phyloP scores from a whole-genome alignment of 2,888 invertebrate genomes.

The Ethmia dodecea region DNA sequence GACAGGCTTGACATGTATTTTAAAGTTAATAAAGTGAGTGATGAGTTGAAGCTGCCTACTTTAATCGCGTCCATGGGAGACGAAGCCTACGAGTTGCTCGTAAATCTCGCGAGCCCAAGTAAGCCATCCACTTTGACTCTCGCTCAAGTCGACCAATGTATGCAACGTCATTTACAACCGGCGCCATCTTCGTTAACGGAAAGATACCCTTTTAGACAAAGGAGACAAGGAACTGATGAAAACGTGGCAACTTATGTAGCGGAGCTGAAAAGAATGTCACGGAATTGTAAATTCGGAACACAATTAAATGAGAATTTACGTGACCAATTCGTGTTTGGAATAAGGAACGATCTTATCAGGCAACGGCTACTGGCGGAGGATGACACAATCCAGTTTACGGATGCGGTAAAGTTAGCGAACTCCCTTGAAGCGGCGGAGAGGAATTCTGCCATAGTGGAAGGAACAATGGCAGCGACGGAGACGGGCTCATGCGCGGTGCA shows the following conservation, averaged over 20 bases:
- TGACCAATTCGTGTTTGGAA: constrained; percentile 9
- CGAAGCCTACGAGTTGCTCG: constrained; percentile 3
- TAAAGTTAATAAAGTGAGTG: background rate
- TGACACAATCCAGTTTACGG: background rate
- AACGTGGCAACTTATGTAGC: constrained; percentile 8
- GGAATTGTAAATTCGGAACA: constrained; percentile 3
- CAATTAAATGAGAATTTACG: constrained; percentile 7
- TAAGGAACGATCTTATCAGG: constrained; percentile 5
- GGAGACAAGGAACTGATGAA: constrained; percentile 3
- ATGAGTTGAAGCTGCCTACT: constrained; percentile 1
- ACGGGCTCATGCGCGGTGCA: background rate
- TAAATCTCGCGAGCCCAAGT: constrained; percentile 3
- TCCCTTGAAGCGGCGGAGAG: constrained; percentile 4
- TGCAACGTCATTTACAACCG: constrained; percentile 11
- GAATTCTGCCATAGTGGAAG: constrained; percentile 3
- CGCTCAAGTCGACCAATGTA: constrained; percentile 1
- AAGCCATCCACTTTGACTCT: constrained; percentile 5
- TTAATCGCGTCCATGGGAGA: constrained; percentile 3
- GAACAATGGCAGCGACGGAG: background rate
- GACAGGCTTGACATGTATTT: constrained; percentile 1
- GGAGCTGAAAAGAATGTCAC: constrained; percentile 3
- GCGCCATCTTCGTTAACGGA: constrained; percentile 9
- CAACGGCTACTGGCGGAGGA: constrained; percentile 10
- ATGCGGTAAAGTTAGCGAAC: constrained; percentile 2
- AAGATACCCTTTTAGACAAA: constrained; percentile 11